Evolutionary conservation across 1,140 invertebrate genomes (phyloP), one percentile per base, ranked within the genome.

Genomic region (Spodoptera litura): DNA sequence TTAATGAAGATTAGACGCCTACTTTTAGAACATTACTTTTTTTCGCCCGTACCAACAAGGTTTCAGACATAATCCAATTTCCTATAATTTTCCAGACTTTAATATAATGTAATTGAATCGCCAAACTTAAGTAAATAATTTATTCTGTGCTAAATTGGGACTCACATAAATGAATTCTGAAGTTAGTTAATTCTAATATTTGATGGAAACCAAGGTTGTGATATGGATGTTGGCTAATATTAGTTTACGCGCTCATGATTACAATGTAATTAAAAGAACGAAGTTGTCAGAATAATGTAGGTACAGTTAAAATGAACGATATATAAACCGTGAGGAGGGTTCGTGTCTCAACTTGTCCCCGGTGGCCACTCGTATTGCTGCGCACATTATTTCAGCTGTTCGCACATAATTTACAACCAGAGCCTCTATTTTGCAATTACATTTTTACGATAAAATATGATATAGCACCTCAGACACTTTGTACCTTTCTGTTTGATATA

Each of bases 381-480:
- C 53, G 13, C 53, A 66, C 27, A 77, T 83, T 82, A 79, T 79
- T 78, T 61, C 68, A 72, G 74, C 78, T 73, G 62, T 85, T 83
- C 44, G 51, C 82, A 78, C 80, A 82, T 83, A 76, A 81, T 86
- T 86, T 80, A 82, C 64, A 78, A 72, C 70, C 68, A 68, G 53
- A 62, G 53, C 73, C 52, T 79, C 38, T 62, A 78, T 81, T 83
- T 81, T 70, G 66, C 78, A 81, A 77, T 68, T 77, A 68, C 62
- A 49, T 44, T 77, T 77, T 77, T 66, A 56, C 52, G 27, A 68
- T 66, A 44, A 66, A 66, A 56, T 66, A 49, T 77, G 59, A 53
- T 75, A 38, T 59, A 73, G 44, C n/a, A 73, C 56, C 66, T 51
- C 10, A 59, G 53, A 59, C 56, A 59, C 20, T 49, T 70, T 49